Percentiles rank a stretch among this genome's conserved stretches.
Conservation (phyloP, 1,140 invertebrate species). For the Musca vetustissima region DNA sequence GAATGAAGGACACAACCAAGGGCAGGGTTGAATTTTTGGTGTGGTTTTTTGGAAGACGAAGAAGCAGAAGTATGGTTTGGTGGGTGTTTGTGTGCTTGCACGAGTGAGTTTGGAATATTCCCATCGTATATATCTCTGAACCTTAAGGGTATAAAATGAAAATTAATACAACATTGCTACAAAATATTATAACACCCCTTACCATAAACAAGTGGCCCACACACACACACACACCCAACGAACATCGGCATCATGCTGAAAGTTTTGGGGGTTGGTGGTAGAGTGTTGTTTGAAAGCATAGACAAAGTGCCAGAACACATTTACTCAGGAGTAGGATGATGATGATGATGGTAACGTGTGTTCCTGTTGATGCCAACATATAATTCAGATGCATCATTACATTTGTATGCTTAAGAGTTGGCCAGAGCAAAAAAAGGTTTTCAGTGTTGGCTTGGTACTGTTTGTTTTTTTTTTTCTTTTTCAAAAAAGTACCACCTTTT, state of each 20-base stretch:
- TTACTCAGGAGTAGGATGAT: no score
- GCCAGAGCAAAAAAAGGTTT: not conserved
- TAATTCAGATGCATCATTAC: no score
- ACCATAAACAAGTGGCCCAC: not conserved
- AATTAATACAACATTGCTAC: constrained; percentile 22
- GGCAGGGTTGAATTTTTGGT: not conserved
- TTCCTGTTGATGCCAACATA: no score
- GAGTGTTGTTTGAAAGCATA: no score
- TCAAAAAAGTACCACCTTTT: not conserved
- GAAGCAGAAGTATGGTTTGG: no score
- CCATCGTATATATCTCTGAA: constrained; percentile 1
- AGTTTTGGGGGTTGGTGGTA: no score
- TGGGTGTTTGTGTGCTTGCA: not conserved
- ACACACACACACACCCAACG: no score
- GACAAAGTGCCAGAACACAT: no score
- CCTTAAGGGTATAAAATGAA: constrained; percentile 22
- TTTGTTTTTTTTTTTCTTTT: not conserved
- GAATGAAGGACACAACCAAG: not conserved
- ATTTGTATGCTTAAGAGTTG: no score
- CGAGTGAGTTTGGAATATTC: not conserved
- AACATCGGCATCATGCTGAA: no score
- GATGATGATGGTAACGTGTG: no score
- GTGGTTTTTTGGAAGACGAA: not conserved
- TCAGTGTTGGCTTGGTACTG: not conserved
- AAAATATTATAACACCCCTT: constrained; percentile 20